Conservation (phyloP, 2,797 vertebrate species). For the Eptatretus atami region DNA sequence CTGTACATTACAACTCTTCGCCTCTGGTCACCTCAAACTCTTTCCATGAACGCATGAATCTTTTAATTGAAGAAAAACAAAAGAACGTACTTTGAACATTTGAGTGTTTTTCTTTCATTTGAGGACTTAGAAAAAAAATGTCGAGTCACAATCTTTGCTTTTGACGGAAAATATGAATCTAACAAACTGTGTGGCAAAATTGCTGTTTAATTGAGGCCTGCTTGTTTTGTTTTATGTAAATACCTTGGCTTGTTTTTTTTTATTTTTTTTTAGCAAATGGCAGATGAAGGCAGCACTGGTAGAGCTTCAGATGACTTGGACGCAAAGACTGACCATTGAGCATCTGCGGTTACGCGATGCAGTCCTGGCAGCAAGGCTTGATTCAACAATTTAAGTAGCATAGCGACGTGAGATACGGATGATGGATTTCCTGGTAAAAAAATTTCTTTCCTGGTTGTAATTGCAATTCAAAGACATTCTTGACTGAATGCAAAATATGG, state of each 20-base stretch:
- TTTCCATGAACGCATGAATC: too few relatives aligned
- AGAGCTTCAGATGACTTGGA: conserved; percentile 95
- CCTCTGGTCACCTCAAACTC: too few relatives aligned
- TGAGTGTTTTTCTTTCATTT: too few relatives aligned
- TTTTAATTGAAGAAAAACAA: too few relatives aligned
- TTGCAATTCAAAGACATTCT: conserved; percentile 6
- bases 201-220: not conserved
- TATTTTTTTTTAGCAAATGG: conserved; percentile 34
- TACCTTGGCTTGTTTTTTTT: not conserved
- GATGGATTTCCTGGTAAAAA: conserved; percentile 68
- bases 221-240: not conserved
- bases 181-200: too few relatives aligned
- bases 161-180: too few relatives aligned
- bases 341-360: conserved; percentile 60
- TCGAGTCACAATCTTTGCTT: too few relatives aligned
- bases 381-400: conserved; percentile 56
- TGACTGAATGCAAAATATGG: conserved; percentile 8
- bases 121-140: too few relatives aligned
- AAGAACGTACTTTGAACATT: too few relatives aligned
- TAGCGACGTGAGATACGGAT: conserved; percentile 43
- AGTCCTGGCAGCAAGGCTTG: conserved; percentile 51
- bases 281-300: conserved; percentile 77
- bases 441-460: conserved; percentile 8
- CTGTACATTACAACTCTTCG: too few relatives aligned
- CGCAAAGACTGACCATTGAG: conserved; percentile 88